A percentile compares a stretch with the other conserved stretches of the same genome.
phyloP scores from a whole-genome alignment of 2,797 vertebrate genomes.

The Argya squamiceps region DNA sequence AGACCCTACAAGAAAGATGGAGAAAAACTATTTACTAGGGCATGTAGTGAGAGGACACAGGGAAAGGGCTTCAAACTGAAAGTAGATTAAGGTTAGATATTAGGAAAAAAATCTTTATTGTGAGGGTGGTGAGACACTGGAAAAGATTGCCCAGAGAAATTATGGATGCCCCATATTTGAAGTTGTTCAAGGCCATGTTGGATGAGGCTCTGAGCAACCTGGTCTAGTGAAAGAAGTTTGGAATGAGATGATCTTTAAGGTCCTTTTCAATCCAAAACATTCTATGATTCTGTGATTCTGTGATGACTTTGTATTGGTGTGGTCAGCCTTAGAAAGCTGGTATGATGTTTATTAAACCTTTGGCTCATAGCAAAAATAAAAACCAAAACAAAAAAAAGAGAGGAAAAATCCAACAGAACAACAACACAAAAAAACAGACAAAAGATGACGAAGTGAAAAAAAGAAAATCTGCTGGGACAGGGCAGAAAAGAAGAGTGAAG shows the following conservation, averaged over 20 bases:
- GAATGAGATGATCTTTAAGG: background rate
- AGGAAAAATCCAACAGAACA: background rate
- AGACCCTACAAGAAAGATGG: background rate
- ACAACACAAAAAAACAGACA: background rate
- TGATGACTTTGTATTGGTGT: background rate
- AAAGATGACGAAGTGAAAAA: background rate
- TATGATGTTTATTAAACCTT: background rate
- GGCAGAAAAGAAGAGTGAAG: background rate
- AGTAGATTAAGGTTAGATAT: background rate
- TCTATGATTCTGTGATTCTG: background rate
- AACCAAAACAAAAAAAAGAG: background rate
- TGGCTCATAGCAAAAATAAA: background rate
- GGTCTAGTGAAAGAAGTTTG: background rate
- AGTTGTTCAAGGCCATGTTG: background rate
- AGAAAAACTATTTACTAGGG: background rate
- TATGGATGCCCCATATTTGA: background rate
- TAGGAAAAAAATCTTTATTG: background rate
- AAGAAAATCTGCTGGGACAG: background rate
- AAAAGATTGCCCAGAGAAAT: background rate
- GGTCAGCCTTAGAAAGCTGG: background rate
- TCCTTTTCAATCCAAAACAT: background rate
- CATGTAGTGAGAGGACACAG: background rate
- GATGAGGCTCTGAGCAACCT: background rate
- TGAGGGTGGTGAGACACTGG: background rate
- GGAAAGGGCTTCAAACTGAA: background rate